phyloP scores from a whole-genome alignment of 2,888 invertebrate species.

The Drosophila kuntzei region DNA sequence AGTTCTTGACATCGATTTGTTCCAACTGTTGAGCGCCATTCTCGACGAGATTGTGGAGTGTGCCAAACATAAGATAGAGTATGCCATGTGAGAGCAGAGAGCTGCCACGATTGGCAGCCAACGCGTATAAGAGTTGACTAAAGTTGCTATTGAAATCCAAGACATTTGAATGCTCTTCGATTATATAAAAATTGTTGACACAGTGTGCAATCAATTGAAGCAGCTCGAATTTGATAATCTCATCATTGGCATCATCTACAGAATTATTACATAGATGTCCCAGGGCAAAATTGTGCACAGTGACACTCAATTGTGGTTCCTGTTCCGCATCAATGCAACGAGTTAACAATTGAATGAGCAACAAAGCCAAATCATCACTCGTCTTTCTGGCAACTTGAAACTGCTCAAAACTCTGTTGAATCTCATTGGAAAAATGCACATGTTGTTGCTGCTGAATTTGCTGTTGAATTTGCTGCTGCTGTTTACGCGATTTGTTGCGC shows the following conservation, averaged over 20 bases:
- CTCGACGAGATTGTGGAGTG: slow-evolving; percentile 81
- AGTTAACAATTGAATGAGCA: slow-evolving; percentile 81
- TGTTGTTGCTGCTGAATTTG: slow-evolving; percentile 15
- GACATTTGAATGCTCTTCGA: slow-evolving; percentile 68
- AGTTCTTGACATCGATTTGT: slow-evolving; percentile 74
- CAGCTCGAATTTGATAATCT: slow-evolving; percentile 81
- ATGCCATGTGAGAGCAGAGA: slow-evolving; percentile 72
- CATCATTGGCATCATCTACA: slow-evolving; percentile 48
- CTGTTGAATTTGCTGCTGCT: slow-evolving; percentile 30
- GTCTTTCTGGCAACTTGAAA: slow-evolving; percentile 68
- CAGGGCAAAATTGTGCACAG: slow-evolving; percentile 82
- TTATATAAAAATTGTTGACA: slow-evolving; percentile 82
- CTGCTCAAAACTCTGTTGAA: slow-evolving; percentile 45
- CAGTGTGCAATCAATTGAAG: slow-evolving; percentile 80
- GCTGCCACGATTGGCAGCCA: slow-evolving; percentile 66
- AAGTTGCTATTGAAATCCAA: slow-evolving; percentile 78
- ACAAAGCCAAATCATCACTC: slow-evolving; percentile 82
- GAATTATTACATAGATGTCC: slow-evolving; percentile 71
- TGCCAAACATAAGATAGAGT: slow-evolving; percentile 82
- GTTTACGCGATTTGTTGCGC: slow-evolving; percentile 49
- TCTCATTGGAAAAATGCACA: slow-evolving; percentile 14
- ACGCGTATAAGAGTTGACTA: slow-evolving; percentile 69
- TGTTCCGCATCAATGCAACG: slow-evolving; percentile 82
- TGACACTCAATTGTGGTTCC: slow-evolving; percentile 74
- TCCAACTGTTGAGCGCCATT: slow-evolving; percentile 48